Evolutionary conservation across 1,140 invertebrate genomes (phyloP).

Genomic region (Caenorhabditis latens): DNA sequence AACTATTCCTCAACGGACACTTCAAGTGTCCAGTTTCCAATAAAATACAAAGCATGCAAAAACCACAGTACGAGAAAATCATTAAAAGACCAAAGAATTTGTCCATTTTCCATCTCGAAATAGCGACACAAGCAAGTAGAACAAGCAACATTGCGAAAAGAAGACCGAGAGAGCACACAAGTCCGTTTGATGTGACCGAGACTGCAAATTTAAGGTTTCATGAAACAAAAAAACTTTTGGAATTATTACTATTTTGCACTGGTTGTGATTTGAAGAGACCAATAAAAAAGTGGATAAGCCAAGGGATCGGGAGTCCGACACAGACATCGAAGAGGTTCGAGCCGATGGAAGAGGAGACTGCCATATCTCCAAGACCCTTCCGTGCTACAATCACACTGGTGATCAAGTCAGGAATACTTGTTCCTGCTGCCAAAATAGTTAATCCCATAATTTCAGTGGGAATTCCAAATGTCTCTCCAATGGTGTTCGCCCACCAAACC

Average conservation of each 20-base stretch:
- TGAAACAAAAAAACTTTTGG: no score
- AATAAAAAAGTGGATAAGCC: slow-evolving; percentile 88
- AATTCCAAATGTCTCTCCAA: slow-evolving; percentile 78
- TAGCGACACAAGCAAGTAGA: slow-evolving; percentile 92
- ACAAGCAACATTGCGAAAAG: slow-evolving; percentile 94
- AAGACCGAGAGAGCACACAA: slow-evolving; percentile 95
- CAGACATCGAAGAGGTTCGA: slow-evolving; percentile 99
- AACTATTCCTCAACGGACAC: slow-evolving; percentile 81
- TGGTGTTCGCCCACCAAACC: slow-evolving; percentile 79
- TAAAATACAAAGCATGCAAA: slow-evolving; percentile 91
- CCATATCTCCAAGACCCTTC: slow-evolving; percentile 88
- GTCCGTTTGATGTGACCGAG: slow-evolving; percentile 82
- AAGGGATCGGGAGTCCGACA: slow-evolving; percentile 92
- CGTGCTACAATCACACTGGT: slow-evolving; percentile 79
- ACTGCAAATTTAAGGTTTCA: slow-evolving; percentile 45
- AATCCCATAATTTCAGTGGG: slow-evolving; percentile 79
- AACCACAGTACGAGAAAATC: slow-evolving; percentile 93
- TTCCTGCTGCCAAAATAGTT: slow-evolving; percentile 80
- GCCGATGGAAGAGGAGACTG: slow-evolving; percentile 96
- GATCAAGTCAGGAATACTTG: slow-evolving; percentile 79
- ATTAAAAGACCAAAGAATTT: slow-evolving; percentile 92
- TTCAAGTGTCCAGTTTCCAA: slow-evolving; percentile 89
- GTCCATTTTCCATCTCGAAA: slow-evolving; percentile 97
- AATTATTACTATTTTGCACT: slow-evolving; percentile 33
- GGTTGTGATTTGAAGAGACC: slow-evolving; percentile 60